A percentile compares a stretch with the other conserved stretches of the same genome.
Evolutionary conservation across 2,888 invertebrate species (phyloP).

Genomic region (Caenorhabditis wallacei): DNA sequence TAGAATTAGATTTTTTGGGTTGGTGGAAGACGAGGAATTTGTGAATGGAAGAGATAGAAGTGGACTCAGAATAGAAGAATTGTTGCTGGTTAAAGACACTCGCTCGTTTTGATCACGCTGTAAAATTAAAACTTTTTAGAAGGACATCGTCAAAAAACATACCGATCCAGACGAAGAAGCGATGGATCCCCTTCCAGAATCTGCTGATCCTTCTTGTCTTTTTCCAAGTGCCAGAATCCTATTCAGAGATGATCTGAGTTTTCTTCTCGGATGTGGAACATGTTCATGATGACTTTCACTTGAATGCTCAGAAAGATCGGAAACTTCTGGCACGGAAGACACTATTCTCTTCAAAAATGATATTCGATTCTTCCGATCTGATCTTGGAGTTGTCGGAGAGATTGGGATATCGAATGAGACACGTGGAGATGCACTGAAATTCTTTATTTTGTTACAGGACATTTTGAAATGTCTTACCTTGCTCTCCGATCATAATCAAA

Average conservation of each 20-base stretch:
- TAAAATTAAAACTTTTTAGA: not conserved
- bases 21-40: not conserved
- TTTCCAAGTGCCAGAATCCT: conserved; percentile 41
- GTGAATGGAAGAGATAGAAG: conserved; percentile 18
- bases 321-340: conserved; percentile 73
- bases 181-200: conserved; percentile 73
- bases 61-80: conserved; percentile 33
- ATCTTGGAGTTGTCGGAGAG: conserved; percentile 44
- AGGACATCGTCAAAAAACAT: not conserved
- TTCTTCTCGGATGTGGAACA: conserved; percentile 56
- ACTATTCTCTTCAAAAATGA: conserved; percentile 54
- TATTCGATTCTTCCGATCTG: conserved; percentile 53
- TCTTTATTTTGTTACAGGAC: no score
- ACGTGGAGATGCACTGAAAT: conserved; percentile 67
- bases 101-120: conserved; percentile 57
- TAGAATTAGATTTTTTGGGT: conserved; percentile 44
- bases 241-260: conserved; percentile 45
- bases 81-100: conserved; percentile 48
- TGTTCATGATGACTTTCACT: conserved; percentile 75
- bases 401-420: conserved; percentile 72
- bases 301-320: conserved; percentile 75
- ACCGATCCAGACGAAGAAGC: conserved; percentile 67
- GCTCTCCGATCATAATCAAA: conserved; percentile 47
- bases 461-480: not conserved
- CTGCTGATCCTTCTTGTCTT: conserved; percentile 53